Evolutionary conservation across 53 echinoderm and acorn worm genomes (phyloP), one percentile per base, ranked within the genome.

Genomic region (Echinarachnius parma): DNA sequence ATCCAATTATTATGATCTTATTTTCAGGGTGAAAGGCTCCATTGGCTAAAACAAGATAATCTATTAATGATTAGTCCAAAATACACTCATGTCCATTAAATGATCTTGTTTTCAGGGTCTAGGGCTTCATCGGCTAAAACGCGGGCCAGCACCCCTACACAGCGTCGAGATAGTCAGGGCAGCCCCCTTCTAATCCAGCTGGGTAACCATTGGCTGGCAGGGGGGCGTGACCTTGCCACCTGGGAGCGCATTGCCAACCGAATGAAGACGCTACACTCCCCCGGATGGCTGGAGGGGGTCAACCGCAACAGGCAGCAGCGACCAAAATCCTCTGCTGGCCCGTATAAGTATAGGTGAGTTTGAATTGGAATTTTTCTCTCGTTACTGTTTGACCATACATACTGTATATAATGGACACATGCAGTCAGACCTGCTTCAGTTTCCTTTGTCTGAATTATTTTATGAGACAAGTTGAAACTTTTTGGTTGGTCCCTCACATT

Each of bases 211-310:
- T 98, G 98, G 98, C 75, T 98, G 47, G 98, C 91, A 16, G 88
- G 98, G 4, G 98, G 98, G 26, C 46, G 77, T 50, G 85, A 91
- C 49, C 33, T 98, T 11, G 80, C 88, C 46, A 74, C 78, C 50
- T 88, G 80, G 28, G 77, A 79, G 60, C 78, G 65, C 28, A 15
- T 80, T 26, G 64, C 59, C 42, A 88, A 85, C 48, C 47, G 62
- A 49, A 77, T 84, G 80, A 91, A 91, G 69, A 77, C 86, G 0
- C 80, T 82, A 13, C 88, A 98, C 61, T 66, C 87, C 16, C 98
- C 98, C 7, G 98, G 98, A 1, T 98, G 90, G 90, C 79, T 78
- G 78, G 88, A 98, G 25, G 98, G 91, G 14, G 34, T 82, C 34
- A 8, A 60, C n/a, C n/a, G 37, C 0, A 1, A 55, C 19, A 50